Conservation (phyloP, 2,113 vertebrate species). For the Geococcyx californianus region DNA sequence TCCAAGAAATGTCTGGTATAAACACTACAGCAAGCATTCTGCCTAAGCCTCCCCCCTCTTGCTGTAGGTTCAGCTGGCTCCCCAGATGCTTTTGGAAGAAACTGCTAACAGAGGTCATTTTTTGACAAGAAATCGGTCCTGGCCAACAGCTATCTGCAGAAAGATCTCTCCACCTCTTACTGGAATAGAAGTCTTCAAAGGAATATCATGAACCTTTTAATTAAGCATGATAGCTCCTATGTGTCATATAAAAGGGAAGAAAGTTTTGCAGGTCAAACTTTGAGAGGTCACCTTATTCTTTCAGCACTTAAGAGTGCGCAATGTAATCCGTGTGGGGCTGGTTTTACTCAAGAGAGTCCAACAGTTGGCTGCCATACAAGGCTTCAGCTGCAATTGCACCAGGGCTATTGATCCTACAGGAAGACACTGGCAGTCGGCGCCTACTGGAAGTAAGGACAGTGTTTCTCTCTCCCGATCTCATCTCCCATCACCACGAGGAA, state of each 20-base stretch:
- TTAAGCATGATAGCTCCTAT: background rate
- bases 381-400: background rate
- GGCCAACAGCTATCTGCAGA: background rate
- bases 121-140: constrained; percentile 3
- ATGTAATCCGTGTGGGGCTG: background rate
- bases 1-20: background rate
- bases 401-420: background rate
- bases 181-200: background rate
- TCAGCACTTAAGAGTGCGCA: background rate
- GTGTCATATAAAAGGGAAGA: background rate
- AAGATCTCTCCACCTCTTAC: background rate
- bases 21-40: background rate
- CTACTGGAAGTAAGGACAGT: background rate
- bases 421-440: background rate
- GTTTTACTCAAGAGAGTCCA: background rate
- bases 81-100: background rate
- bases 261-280: background rate
- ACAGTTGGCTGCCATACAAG: background rate
- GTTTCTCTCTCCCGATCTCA: background rate
- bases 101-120: background rate
- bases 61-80: background rate
- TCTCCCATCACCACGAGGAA: background rate
- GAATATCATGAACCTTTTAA: background rate
- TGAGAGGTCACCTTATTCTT: background rate
- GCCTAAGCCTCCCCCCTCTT: background rate